Base-by-base conservation (phyloP, 2,888 invertebrate genomes). In the Xiphydria camelus region DNA sequence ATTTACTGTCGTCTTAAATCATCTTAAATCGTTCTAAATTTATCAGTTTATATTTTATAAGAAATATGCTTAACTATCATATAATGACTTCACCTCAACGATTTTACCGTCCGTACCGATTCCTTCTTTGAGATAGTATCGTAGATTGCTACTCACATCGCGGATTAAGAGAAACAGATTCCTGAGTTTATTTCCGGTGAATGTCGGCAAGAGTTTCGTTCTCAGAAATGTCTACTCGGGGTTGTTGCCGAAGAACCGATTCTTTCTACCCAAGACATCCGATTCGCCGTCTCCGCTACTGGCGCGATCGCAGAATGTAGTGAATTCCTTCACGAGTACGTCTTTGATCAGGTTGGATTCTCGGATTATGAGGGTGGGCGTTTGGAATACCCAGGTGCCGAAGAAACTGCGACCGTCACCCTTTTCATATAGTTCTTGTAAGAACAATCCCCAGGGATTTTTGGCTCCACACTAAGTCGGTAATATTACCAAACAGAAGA, bases 261-360 rank as follows among this genome's bases (percentile, higher is more conserved):
- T 51, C 9, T 54, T 46, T 3, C 51, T 41, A 19, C 47, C 31
- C 18, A 57, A 39, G 6, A 42, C 43, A 26, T 57, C 55, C 2
- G 36, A 45, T 12, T 47, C 38, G 29, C 47, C 49, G 20, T 57
- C 52, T 10, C 36, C 45, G 3, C 15, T 6, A 7, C 53, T 14
- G 9, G 33, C 45, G 15, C 56, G 51, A 21, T 53, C 48, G 6
- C 34, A 25, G 33, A 55, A 57, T 25, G 41, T 41, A 20, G 36
- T 32, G 25, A 55, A 57, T 44, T 57, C 55, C 23, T 41, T 55
- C 4, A 53, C 31, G 15, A 49, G 31, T 17, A 57, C 37, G 6
- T 37, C 14, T 26, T 48, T 40, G 2, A 55, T 36, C 1, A 57
- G 10, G 14, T 55, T 44, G 3, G 46, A 47, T 20, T 55, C 53